A percentile compares a stretch with the other conserved stretches of the same genome.
Conservation (phyloP, 1,140 invertebrate genomes). For the Meloidogyne chitwoodi region DNA sequence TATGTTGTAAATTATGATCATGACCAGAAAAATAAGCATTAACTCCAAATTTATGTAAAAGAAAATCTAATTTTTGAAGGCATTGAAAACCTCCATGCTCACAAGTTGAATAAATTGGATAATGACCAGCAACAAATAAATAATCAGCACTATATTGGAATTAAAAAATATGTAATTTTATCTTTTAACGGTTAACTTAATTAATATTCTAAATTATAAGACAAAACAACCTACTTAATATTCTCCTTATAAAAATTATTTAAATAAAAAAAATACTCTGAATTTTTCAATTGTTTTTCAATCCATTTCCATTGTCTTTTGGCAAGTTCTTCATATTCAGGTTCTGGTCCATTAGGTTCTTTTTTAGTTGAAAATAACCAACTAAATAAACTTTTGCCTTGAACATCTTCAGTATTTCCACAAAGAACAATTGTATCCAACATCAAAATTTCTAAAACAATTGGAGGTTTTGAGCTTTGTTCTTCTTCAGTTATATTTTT, state of each 20-base stretch:
- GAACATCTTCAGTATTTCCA: conserved; percentile 46
- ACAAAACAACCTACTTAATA: no score
- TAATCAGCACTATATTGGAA: conserved; percentile 63
- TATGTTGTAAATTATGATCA: conserved; percentile 61
- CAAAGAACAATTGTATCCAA: conserved; percentile 48
- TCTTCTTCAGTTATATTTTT: not conserved
- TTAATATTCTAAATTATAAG: no score
- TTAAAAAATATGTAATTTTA: no score
- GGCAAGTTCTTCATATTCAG: conserved; percentile 36
- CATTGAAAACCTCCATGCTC: conserved; percentile 63
- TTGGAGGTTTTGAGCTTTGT: no score
- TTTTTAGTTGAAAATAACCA: conserved; percentile 39
- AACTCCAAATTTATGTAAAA: conserved; percentile 63
- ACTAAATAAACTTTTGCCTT: conserved; percentile 32
- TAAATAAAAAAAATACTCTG: conserved; percentile 40
- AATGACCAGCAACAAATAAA: conserved; percentile 64
- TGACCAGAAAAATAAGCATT: conserved; percentile 64
- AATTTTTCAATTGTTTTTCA: conserved; percentile 55
- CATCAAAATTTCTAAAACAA: conserved; percentile 37
- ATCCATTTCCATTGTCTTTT: conserved; percentile 63
- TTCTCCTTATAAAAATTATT: no score
- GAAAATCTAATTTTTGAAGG: conserved; percentile 61
- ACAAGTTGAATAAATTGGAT: conserved; percentile 64
- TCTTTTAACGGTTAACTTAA: no score
- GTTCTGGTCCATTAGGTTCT: conserved; percentile 33